Percentiles rank a stretch among this genome's conserved stretches.
These are phyloP conservation scores for Polypedilum pembai DNA, from an alignment of 1,140 invertebrate species.

Conservation along the genomic window DNA sequence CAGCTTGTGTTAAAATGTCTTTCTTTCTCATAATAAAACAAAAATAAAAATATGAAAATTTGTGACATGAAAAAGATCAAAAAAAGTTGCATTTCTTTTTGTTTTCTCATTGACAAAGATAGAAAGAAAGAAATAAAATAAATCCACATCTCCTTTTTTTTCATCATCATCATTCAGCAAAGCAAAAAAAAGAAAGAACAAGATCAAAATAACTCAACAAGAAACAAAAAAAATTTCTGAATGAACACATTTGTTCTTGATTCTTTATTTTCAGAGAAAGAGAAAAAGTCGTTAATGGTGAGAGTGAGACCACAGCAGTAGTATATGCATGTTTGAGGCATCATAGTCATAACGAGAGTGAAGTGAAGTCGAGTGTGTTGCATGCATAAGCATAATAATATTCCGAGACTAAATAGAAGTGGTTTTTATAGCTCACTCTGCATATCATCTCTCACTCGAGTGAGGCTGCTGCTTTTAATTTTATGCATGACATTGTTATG, in stretches of 20 bases:
- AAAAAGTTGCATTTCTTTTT: neutral
- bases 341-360: too few species aligned
- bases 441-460: neutral
- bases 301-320: neutral
- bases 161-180: neutral
- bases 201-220: constrained; percentile 10
- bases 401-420: constrained; percentile 17
- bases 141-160: neutral
- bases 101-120: neutral
- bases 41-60: neutral
- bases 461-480: neutral
- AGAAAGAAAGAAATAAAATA: neutral
- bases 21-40: neutral
- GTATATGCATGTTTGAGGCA: neutral
- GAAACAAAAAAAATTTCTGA: constrained; percentile 10
- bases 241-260: constrained; percentile 22
- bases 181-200: neutral
- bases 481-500: constrained; percentile 25
- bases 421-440: neutral
- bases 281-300: neutral
- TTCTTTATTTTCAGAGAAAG: neutral
- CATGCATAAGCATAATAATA: constrained; percentile 18
- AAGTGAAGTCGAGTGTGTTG: neutral
- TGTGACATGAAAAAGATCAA: neutral
- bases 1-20: too few species aligned